Evolutionary conservation across 2,888 invertebrate species (phyloP).

Genomic region (Buathra laborator): DNA sequence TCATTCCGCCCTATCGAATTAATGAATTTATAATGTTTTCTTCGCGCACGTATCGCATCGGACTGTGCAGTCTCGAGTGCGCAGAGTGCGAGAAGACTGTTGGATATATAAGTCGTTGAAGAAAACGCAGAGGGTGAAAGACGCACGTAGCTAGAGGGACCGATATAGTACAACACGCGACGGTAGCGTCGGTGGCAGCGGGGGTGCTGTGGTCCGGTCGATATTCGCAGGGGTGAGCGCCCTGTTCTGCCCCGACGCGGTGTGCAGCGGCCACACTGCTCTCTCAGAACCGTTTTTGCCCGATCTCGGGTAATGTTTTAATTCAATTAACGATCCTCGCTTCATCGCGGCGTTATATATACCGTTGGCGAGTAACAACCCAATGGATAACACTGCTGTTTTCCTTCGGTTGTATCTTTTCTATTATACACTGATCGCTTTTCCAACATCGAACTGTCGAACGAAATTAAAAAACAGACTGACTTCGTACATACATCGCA

Average conservation of each 20-base stretch:
- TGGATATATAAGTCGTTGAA: constrained; percentile 30
- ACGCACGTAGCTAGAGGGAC: constrained; percentile 24
- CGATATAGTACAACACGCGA: constrained; percentile 23
- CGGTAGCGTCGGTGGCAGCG: constrained; percentile 55
- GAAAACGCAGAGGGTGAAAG: constrained; percentile 55
- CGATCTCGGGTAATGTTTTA: constrained; percentile 59
- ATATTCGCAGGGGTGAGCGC: constrained; percentile 81
- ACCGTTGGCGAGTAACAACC: not conserved
- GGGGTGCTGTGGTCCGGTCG: constrained; percentile 75
- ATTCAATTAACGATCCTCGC: constrained; percentile 56
- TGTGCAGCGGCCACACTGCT: constrained; percentile 9
- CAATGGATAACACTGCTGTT: not conserved
- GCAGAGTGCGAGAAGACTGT: constrained; percentile 21
- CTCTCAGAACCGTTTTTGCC: constrained; percentile 43
- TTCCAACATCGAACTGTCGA: no score
- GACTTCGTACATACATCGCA: no score
- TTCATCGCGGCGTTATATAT: constrained; percentile 36
- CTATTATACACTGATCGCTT: not conserved
- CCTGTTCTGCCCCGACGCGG: constrained; percentile 72
- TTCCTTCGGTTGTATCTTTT: constrained; percentile 18
- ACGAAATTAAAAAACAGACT: no score
- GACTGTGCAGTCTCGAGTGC: constrained; percentile 44
- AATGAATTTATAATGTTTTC: constrained; percentile 22
- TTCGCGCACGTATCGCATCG: not conserved
- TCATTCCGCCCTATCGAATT: not conserved